phyloP scores from a whole-genome alignment of 2,888 invertebrate genomes.

The Norana najaformis region DNA sequence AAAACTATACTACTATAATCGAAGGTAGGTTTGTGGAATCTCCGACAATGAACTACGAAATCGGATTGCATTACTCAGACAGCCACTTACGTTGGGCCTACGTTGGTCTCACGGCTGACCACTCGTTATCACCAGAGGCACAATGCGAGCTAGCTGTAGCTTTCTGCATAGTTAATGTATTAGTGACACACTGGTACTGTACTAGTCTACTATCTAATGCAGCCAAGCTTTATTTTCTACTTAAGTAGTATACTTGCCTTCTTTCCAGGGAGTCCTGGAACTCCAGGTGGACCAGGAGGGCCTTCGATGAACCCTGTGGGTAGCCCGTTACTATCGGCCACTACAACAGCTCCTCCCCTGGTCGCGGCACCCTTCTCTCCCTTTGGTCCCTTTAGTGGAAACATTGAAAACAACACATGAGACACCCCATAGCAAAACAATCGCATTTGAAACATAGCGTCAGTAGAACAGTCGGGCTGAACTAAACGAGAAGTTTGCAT shows the following conservation, averaged over 20 bases:
- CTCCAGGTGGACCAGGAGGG: slow-evolving; percentile 67
- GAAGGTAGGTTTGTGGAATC: too few relatives aligned
- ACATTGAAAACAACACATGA: not conserved
- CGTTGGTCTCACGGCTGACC: too few relatives aligned
- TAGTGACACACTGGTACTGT: not conserved
- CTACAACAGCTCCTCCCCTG: slow-evolving; percentile 31
- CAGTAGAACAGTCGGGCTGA: too few relatives aligned
- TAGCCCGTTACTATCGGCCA: slow-evolving; percentile 35
- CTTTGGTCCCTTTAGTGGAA: slow-evolving; percentile 34
- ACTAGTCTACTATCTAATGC: not conserved
- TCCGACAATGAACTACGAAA: too few relatives aligned
- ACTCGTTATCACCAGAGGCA: too few relatives aligned
- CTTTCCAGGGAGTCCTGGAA: slow-evolving; percentile 67
- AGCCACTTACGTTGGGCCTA: too few relatives aligned
- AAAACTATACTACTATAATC: too few relatives aligned
- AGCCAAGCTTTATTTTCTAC: not conserved
- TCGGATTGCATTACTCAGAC: too few relatives aligned
- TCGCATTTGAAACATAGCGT: not conserved
- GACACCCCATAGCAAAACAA: not conserved
- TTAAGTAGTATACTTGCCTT: slow-evolving; percentile 29
- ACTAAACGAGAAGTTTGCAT: not conserved
- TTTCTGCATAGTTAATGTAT: not conserved
- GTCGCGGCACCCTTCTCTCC: slow-evolving; percentile 37
- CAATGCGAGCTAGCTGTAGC: too few relatives aligned
- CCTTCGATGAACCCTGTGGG: slow-evolving; percentile 36